phyloP scores from a whole-genome alignment of 2,113 vertebrate species.

The Sceloporus tristichus region DNA sequence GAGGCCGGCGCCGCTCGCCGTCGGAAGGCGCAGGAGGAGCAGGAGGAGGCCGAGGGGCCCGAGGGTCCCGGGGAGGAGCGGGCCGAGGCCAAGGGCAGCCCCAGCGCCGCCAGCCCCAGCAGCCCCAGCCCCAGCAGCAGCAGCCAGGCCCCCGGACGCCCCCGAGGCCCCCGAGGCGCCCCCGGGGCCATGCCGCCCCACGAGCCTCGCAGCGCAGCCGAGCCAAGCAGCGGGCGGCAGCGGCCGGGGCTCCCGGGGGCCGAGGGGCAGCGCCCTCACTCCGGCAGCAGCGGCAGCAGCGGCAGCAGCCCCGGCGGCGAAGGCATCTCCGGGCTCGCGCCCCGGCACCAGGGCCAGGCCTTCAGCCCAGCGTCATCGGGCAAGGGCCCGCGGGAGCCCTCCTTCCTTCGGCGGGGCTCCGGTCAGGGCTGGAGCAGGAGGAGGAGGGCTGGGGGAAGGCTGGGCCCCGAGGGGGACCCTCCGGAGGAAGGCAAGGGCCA shows the following conservation, averaged over 20 bases:
- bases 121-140: conserved; percentile 39
- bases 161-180: conserved; percentile 46
- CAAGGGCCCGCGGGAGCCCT: too few species aligned
- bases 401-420: too few species aligned
- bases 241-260: neutral
- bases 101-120: conserved; percentile 14
- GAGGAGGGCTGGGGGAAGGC: too few species aligned
- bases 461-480: conserved; percentile 1
- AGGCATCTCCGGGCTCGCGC: too few species aligned
- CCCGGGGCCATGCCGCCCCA: conserved; percentile 34
- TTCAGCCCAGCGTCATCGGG: too few species aligned
- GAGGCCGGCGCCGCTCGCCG: conserved; percentile 28
- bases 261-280: neutral
- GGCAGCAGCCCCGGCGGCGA: too few species aligned
- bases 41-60: neutral
- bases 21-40: neutral
- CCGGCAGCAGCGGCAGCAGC: neutral
- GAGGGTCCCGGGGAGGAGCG: neutral
- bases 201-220: neutral
- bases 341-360: too few species aligned
- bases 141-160: conserved; percentile 73
- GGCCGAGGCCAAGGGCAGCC: conserved; percentile 52
- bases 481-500: conserved; percentile 56
- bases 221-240: conserved; percentile 50
- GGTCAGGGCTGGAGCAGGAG: too few species aligned